phyloP scores from a whole-genome alignment of 2,797 vertebrate genomes.

The Sebastiscus tertius region DNA sequence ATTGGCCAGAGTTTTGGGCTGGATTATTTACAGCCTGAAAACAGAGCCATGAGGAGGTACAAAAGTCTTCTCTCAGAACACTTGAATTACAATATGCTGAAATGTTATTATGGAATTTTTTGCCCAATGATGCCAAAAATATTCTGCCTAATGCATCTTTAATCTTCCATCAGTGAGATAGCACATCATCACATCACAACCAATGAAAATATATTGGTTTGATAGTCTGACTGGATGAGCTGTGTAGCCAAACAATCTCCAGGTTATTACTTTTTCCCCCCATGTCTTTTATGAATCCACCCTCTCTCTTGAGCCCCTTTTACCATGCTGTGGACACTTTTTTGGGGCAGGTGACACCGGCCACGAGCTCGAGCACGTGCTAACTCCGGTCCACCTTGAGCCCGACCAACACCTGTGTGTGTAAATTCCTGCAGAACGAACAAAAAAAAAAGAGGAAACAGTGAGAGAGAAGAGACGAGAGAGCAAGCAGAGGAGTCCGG shows the following conservation, averaged over 20 bases:
- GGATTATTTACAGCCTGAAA: no score
- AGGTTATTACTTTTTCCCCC: conserved; percentile 31
- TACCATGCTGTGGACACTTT: conserved; percentile 52
- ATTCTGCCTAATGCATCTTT: no score
- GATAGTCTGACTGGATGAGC: conserved; percentile 15
- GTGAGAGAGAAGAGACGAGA: conserved; percentile 43
- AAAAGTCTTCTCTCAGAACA: no score
- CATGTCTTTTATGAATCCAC: conserved; percentile 43
- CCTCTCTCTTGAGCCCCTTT: conserved; percentile 15
- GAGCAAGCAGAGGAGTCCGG: conserved; percentile 47
- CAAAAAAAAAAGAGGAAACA: background rate
- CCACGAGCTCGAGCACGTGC: conserved; percentile 87
- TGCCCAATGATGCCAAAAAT: no score
- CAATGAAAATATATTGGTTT: background rate
- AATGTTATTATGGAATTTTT: no score
- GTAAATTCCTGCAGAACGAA: conserved; percentile 81
- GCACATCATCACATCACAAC: background rate
- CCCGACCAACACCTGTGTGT: conserved; percentile 82
- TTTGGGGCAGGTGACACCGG: conserved; percentile 79
- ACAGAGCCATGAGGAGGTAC: no score
- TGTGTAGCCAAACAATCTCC: conserved; percentile 26
- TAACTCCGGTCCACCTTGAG: conserved; percentile 73
- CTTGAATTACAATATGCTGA: no score
- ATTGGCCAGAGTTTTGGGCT: no score
- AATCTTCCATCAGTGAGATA: background rate